phyloP scores from a whole-genome alignment of 2,113 vertebrate species.

The Cyprinodon brontotheroides region DNA sequence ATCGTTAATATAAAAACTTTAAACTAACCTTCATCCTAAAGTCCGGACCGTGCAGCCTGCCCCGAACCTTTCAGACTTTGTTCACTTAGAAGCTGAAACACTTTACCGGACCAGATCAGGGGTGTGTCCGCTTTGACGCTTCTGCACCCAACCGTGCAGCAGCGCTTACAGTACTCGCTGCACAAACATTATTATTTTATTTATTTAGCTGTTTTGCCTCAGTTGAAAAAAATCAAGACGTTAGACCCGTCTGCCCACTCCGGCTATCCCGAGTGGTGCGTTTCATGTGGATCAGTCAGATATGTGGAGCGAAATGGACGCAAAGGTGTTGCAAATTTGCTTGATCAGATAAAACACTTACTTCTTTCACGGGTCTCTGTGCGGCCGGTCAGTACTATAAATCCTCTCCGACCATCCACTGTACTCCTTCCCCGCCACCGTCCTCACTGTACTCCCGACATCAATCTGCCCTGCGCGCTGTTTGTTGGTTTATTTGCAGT shows the following conservation, averaged over 20 bases:
- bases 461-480: constrained; percentile 40
- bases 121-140: constrained; percentile 62
- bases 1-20: constrained; percentile 1
- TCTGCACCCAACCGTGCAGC: constrained; percentile 23
- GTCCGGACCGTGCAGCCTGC: constrained; percentile 33
- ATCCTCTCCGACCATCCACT: constrained; percentile 47
- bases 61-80: constrained; percentile 41
- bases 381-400: constrained; percentile 40
- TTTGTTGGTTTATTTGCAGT: constrained; percentile 38
- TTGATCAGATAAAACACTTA: constrained; percentile 65
- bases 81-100: constrained; percentile 47
- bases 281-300: constrained; percentile 12
- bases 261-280: background rate
- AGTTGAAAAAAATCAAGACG: background rate
- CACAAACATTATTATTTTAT: background rate
- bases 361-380: constrained; percentile 54
- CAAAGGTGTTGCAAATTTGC: constrained; percentile 24
- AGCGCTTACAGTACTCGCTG: constrained; percentile 1
- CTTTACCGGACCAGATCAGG: constrained; percentile 46
- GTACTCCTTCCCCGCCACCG: constrained; percentile 32
- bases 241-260: constrained; percentile 12
- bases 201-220: background rate
- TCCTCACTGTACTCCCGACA: constrained; percentile 60
- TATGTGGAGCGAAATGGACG: constrained; percentile 14
- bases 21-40: constrained; percentile 24